A percentile compares a stretch with the other conserved stretches of the same genome.
These are phyloP conservation scores for Drosophila tristis DNA, from an alignment of 1,140 invertebrate species.

Conservation along the genomic window DNA sequence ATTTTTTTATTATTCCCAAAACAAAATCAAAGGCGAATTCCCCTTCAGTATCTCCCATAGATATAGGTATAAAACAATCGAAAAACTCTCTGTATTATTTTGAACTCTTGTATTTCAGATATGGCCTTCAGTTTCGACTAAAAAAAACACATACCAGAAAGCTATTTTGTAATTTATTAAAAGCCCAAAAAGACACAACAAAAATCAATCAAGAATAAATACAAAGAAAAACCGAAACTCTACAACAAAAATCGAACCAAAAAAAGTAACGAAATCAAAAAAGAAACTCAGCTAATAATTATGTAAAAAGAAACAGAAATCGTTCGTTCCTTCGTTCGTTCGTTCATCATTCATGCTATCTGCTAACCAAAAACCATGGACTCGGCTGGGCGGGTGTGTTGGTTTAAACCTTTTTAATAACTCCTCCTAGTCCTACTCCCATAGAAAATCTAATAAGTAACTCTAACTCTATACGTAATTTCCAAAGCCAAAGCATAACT, in stretches of 20 bases:
- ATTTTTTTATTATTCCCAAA: conserved; percentile 26
- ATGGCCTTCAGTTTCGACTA: conserved; percentile 84
- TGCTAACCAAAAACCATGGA: conserved; percentile 43
- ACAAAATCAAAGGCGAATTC: conserved; percentile 1
- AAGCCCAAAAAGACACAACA: conserved; percentile 42
- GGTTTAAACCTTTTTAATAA: conserved; percentile 39
- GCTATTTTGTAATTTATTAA: conserved; percentile 73
- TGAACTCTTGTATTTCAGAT: conserved; percentile 84
- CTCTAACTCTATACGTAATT: conserved; percentile 3
- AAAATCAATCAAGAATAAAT: conserved; percentile 38
- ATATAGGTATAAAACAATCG: conserved; percentile 34
- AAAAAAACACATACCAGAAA: conserved; percentile 40
- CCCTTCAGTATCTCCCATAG: conserved; percentile 16
- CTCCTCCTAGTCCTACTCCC: not conserved
- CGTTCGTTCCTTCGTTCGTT: conserved; percentile 18
- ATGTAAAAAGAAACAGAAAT: conserved; percentile 26
- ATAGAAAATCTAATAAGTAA: no score
- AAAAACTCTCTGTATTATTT: conserved; percentile 70
- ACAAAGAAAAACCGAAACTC: conserved; percentile 57
- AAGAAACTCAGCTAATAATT: conserved; percentile 51
- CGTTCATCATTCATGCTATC: conserved; percentile 45
- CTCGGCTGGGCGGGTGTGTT: conserved; percentile 53
- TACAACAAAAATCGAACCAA: conserved; percentile 48
- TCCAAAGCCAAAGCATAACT: conserved; percentile 16
- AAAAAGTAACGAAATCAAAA: conserved; percentile 66